Base-by-base conservation (phyloP, 2,797 vertebrate species). In the Thalassophryne amazonica region DNA sequence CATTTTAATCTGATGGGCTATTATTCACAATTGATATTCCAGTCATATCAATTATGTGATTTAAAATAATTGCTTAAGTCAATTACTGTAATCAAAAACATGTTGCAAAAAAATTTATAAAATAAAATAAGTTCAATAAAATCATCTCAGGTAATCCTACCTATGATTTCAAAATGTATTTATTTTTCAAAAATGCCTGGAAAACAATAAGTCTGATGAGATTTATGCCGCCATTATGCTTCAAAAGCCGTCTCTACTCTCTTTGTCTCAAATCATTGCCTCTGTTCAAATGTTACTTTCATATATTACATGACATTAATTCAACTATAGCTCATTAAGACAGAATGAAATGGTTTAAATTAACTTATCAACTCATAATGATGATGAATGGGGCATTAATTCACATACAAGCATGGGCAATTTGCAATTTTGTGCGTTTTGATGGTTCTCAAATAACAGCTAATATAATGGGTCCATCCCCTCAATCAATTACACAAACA, bases 301-400 rank as follows among this genome's bases (percentile, higher is more conserved):
- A 98, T 98, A 98, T 95, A 98, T 98, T 98, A 98, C 95, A 94
- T 98, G 94, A 94, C 95, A 99, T 98, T 97, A 98, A 99, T 98
- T 98, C 98, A 98, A 98, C 95, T 98, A 98, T 98, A 98, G 95
- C 94, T 98, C 96, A 99, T 98, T 99, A 98, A 95, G 95, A 93
- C 94, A 92, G 94, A 98, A 98, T 97, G 94, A 99, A 99, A 98
- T 95, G 95, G 96, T 98, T n/a, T 98, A 98, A 98, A 99, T 98
- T 98, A 98, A 96, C 95, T 98, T 97, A 99, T 98, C 97, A 98
- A 94, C 93, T 91, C 93, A 95, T 99, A 99, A 99, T 97, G 95
- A 99, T 99, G 97, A 99, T 98, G 96, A 98, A 99, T 97, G 95
- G 91, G 93, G 93, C 95, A 97, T 98, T 99, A 97, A 98, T 97